Evolutionary conservation across 2,113 vertebrate species (phyloP), one percentile per base, ranked within the genome.

Genomic region (Gulo gulo): DNA sequence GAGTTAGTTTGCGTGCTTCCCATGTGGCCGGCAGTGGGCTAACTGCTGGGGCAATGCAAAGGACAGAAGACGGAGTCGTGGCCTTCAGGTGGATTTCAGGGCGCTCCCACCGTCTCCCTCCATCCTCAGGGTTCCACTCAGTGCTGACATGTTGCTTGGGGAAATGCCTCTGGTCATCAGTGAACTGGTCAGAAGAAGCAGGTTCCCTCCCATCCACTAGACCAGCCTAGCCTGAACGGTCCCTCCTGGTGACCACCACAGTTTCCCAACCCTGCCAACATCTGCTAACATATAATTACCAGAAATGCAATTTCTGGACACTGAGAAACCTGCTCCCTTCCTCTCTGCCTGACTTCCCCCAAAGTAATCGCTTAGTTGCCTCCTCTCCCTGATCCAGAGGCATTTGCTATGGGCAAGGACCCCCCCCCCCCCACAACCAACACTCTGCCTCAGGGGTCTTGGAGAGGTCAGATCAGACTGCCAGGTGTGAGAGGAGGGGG

Each of bases 21-120:
- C 88, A 0, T 7, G 91, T 15, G 81, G 81, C 85, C 3, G 12
- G 92, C 93, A 3, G 63, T 20, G 78, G 18, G n/a, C 86, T 80
- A 14, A 74, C 52, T 8, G 83, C 88, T 57, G 55, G 42, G 50
- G 45, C 69, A 65, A 74, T 31, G 83, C 94, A 63, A 39, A 92
- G 63, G 81, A 31, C 76, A 2, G 23, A n/a, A 67, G 47, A 31
- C 79, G 4, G 39, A 16, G 16, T 26, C 36, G 52, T 31, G 83
- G 96, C 92, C 79, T 80, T 89, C 92, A n/a, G 3, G 84, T 67
- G 61, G 67, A 50, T 94, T 91, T 73, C 88, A 34, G 86, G 34
- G 67, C 31, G 6, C 26, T 31, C 36, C 10, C 45, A 69, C 13
- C 23, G 4, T 7, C 59, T 36, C 20, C 52, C 59, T 80, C 57